phyloP scores from a whole-genome alignment of 2,113 vertebrate genomes.

The Hypanus sabinus region DNA sequence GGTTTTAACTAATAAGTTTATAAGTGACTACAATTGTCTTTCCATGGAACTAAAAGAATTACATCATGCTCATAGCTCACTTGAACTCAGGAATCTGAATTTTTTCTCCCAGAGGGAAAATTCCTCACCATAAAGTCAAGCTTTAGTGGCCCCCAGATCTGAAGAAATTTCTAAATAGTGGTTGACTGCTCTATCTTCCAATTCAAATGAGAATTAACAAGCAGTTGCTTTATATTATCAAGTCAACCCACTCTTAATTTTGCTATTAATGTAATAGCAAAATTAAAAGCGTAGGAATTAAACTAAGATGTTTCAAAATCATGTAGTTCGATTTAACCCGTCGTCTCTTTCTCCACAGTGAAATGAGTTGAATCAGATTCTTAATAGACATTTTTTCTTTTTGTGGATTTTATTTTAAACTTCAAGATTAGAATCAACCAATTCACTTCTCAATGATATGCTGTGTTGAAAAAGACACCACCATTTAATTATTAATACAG shows the following conservation, averaged over 20 bases:
- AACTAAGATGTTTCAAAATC: background rate
- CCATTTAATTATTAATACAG: background rate
- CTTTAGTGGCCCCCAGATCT: background rate
- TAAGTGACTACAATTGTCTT: background rate
- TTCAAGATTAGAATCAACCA: background rate
- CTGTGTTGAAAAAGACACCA: background rate
- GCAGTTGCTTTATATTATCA: background rate
- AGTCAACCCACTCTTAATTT: background rate
- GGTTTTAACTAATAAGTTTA: background rate
- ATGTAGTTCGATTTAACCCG: background rate
- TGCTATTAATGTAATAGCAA: background rate
- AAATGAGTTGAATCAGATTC: background rate
- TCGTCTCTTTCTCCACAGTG: background rate
- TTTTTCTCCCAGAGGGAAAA: background rate
- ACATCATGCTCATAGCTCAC: background rate
- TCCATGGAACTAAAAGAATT: background rate
- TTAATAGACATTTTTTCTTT: background rate
- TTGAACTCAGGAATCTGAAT: background rate
- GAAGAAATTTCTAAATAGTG: background rate
- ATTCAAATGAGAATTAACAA: background rate
- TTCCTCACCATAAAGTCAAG: background rate
- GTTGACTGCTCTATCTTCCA: background rate
- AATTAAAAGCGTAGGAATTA: background rate
- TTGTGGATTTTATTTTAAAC: background rate
- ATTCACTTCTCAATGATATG: background rate